A percentile compares a stretch with the other conserved stretches of the same genome.
Conservation (phyloP, 2,113 vertebrate genomes). For the Bathybates hornii region DNA sequence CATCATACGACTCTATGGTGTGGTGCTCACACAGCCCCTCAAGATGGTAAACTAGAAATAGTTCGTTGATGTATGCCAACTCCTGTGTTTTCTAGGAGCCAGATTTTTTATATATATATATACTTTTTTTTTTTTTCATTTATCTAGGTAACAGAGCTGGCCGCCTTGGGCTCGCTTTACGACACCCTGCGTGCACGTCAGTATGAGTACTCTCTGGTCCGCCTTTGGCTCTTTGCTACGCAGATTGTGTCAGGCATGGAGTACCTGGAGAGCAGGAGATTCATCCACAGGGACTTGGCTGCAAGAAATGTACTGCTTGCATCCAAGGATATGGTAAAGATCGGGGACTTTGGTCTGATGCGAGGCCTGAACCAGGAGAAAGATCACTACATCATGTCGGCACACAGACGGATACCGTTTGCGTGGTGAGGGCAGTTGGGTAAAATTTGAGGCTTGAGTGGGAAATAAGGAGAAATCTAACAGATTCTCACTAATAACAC, state of each 20-base stretch:
- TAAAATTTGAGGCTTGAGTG: not conserved
- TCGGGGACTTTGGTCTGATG: constrained; percentile 86
- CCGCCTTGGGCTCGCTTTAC: constrained; percentile 76
- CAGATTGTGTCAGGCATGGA: constrained; percentile 84
- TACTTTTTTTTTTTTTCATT: not conserved
- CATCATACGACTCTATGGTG: constrained; percentile 82
- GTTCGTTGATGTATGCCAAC: accelerated
- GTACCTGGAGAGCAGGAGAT: constrained; percentile 77
- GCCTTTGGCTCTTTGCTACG: constrained; percentile 79
- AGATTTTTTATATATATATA: not conserved
- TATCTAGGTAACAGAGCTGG: constrained; percentile 83
- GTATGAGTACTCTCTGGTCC: constrained; percentile 68
- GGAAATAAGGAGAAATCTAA: not conserved
- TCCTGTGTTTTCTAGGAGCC: not conserved
- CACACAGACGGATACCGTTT: constrained; percentile 81
- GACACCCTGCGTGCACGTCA: constrained; percentile 71
- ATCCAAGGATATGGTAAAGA: constrained; percentile 75
- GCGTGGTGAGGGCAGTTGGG: constrained; percentile 76
- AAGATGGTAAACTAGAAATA: constrained; percentile 76
- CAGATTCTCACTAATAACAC: not conserved
- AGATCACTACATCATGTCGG: constrained; percentile 83
- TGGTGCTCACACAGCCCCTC: constrained; percentile 82
- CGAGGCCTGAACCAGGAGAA: constrained; percentile 67
- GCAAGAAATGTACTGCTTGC: constrained; percentile 82
- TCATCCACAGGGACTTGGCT: constrained; percentile 84